Conservation (phyloP, 2,888 invertebrate species). For the Dolomedes plantarius region DNA sequence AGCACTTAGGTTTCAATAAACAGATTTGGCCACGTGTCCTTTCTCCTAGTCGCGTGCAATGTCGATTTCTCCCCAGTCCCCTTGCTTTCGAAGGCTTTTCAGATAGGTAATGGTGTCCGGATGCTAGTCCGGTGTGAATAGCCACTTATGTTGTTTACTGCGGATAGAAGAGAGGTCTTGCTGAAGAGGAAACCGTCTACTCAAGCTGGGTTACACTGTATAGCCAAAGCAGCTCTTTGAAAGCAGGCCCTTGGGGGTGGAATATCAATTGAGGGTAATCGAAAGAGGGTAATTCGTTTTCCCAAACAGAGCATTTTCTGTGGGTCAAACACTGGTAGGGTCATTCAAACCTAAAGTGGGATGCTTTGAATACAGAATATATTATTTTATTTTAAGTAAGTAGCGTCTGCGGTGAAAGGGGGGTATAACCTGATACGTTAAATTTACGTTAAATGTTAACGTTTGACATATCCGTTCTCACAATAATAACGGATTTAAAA, state of each 20-base stretch:
- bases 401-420: too few species aligned
- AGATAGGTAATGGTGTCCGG: slow-evolving; percentile 8
- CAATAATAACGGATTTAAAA: too few species aligned
- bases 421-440: too few species aligned
- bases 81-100: not conserved
- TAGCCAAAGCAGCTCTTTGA: not conserved
- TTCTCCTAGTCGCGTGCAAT: not conserved
- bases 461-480: too few species aligned
- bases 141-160: slow-evolving; percentile 55
- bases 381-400: too few species aligned
- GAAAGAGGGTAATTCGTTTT: not conserved
- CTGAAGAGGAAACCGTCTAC: slow-evolving; percentile 2
- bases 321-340: too few species aligned
- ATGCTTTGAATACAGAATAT: too few species aligned
- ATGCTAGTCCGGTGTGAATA: slow-evolving; percentile 9
- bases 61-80: not conserved
- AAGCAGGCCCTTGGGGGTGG: not conserved
- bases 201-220: not conserved
- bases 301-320: not conserved
- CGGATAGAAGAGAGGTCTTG: not conserved
- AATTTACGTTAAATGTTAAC: too few species aligned
- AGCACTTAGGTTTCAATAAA: not conserved
- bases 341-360: too few species aligned
- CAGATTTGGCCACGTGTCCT: not conserved
- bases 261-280: not conserved